Evolutionary conservation across 1,140 invertebrate species (phyloP).

Genomic region (Drosophila melanica): DNA sequence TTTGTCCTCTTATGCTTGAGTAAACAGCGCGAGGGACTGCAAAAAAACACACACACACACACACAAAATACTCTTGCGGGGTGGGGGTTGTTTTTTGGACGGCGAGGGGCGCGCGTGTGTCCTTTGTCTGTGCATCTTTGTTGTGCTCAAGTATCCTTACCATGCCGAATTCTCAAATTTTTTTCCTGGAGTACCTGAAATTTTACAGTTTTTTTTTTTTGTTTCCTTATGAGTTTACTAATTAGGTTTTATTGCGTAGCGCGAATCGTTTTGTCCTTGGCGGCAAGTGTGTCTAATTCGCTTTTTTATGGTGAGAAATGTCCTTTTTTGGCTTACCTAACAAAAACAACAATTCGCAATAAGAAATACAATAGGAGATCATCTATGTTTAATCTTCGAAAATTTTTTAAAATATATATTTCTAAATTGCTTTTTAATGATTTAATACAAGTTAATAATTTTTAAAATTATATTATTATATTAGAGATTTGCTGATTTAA

Average conservation of each 20-base stretch:
- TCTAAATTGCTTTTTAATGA: too few species aligned
- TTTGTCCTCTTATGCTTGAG: constrained; percentile 68
- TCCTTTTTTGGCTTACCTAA: background rate
- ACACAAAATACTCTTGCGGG: constrained; percentile 5
- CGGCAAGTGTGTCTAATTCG: constrained; percentile 68
- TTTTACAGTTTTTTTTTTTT: constrained; percentile 48
- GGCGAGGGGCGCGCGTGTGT: constrained; percentile 62
- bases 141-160: constrained; percentile 76
- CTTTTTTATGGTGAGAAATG: constrained; percentile 58
- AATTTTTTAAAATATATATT: too few species aligned
- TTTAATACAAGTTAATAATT: too few species aligned
- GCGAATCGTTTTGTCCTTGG: constrained; percentile 65
- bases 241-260: constrained; percentile 78
- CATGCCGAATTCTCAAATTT: constrained; percentile 68
- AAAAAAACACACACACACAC: background rate
- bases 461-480: too few species aligned
- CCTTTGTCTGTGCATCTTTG: constrained; percentile 74
- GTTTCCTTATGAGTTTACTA: constrained; percentile 59
- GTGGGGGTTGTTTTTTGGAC: constrained; percentile 50
- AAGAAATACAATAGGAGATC: too few species aligned
- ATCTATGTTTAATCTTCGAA: too few species aligned
- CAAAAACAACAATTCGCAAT: background rate
- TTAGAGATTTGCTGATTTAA: too few species aligned
- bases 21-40: constrained; percentile 60
- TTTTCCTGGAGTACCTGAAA: constrained; percentile 70